Base-by-base conservation (phyloP, 2,888 invertebrate genomes). In the Bellardia bayeri region DNA sequence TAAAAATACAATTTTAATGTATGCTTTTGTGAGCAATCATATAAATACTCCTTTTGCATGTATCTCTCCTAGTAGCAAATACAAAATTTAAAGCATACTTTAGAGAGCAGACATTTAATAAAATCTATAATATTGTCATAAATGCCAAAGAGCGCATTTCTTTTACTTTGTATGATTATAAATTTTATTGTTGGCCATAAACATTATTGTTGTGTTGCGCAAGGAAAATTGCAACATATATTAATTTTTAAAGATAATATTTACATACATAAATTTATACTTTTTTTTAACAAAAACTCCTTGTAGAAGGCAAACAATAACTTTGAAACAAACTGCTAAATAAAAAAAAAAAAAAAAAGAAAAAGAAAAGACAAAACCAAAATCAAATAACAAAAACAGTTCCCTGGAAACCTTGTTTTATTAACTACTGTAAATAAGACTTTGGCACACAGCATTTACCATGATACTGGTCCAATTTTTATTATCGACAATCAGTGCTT, bases 61-160 rank as follows among this genome's bases (percentile, higher is more conserved):
- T 5, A 37, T 3, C 37, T 37, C 6, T 37, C 6, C 2, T 6
- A 6, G 37, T 37, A 6, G 5, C n/a, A 51, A 51, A 14, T n/a
- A 51, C 51, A 23, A 51, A 51, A 51, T 51, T 51, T 14, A 51
- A 51, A 51, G 51, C 51, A 51, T 51, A 51, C 51, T 51, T 51
- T 51, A n/a, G 51, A 51, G n/a, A 51, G 51, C 51, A 51, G 51
- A 51, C 51, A 51, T 51, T 51, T 51, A 51, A 51, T 5, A 51
- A 51, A 14, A 56, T 9, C 56, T 23, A 23, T 23, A 56, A 23
- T 56, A 9, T 56, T 56, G 56, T 23, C 16, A 23, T 56, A 23
- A 9, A 56, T 23, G 11, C 23, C 23, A 23, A 23, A 56, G 23
- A 56, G 14, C 23, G 11, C 23, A 0, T 16, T 3, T 8, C 23